These are phyloP conservation scores for Parasteatoda tepidariorum DNA, from an alignment of 1,140 invertebrate species.

Conservation along the genomic window DNA sequence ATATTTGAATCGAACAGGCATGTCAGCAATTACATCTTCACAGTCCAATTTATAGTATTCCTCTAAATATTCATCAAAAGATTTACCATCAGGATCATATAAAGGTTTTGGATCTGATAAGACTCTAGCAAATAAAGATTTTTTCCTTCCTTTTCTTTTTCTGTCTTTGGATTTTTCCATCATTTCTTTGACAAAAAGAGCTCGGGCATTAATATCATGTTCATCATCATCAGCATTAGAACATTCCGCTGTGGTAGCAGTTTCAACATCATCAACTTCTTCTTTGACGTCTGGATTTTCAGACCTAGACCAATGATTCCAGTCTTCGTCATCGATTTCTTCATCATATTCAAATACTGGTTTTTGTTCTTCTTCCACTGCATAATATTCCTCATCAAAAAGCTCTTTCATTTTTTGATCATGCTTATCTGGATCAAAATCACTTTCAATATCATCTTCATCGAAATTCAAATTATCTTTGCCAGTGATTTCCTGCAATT, in stretches of 20 bases:
- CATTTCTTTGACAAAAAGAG: conserved; percentile 72
- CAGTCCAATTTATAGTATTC: conserved; percentile 95
- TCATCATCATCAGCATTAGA: not conserved
- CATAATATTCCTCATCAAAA: conserved; percentile 90
- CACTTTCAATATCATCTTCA: conserved; percentile 73
- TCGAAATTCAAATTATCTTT: conserved; percentile 74
- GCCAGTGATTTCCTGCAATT: conserved; percentile 91
- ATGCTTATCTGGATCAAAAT: conserved; percentile 92
- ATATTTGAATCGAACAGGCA: conserved; percentile 94
- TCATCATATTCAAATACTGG: conserved; percentile 85
- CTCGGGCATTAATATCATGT: conserved; percentile 17
- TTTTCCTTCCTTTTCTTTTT: conserved; percentile 71
- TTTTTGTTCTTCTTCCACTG: conserved; percentile 78
- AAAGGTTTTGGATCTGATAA: conserved; percentile 79
- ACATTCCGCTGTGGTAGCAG: not conserved
- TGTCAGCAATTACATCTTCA: conserved; percentile 90
- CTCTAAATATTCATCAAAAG: conserved; percentile 89
- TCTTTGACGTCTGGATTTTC: conserved; percentile 66
- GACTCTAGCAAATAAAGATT: conserved; percentile 77
- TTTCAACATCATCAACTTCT: conserved; percentile 57
- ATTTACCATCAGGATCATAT: conserved; percentile 77
- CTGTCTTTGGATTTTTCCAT: conserved; percentile 71
- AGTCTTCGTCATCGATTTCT: conserved; percentile 76
- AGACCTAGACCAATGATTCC: conserved; percentile 76
- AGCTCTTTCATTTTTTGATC: conserved; percentile 87